These are phyloP conservation scores for Heliconius congener DNA, from an alignment of 1,140 invertebrate genomes.

Conservation along the genomic window DNA sequence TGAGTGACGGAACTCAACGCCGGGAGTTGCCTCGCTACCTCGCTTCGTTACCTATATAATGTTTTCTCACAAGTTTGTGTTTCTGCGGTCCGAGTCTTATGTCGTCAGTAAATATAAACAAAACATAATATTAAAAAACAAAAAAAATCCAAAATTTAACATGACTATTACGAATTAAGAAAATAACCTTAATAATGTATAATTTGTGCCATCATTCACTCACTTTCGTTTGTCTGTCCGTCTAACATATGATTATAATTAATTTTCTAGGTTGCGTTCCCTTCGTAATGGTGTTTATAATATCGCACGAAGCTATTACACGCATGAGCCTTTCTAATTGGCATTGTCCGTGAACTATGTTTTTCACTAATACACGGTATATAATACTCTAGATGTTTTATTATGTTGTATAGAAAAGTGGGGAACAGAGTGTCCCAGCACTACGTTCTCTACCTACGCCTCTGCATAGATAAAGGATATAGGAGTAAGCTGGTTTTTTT, in stretches of 20 bases:
- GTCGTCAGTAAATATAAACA: too few species aligned
- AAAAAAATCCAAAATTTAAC: background rate
- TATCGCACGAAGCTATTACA: slow-evolving; percentile 49
- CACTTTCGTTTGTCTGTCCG: slow-evolving; percentile 6
- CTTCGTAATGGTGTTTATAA: slow-evolving; percentile 46
- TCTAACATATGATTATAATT: slow-evolving; percentile 55
- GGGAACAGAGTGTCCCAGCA: too few species aligned
- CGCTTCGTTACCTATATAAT: too few species aligned
- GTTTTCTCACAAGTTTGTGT: too few species aligned
- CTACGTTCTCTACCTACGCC: too few species aligned
- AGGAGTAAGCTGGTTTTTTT: too few species aligned
- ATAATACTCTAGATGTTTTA: background rate
- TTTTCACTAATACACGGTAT: slow-evolving; percentile 12
- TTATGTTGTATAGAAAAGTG: too few species aligned
- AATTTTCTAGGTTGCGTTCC: slow-evolving; percentile 52
- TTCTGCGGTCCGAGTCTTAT: too few species aligned
- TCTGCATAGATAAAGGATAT: too few species aligned
- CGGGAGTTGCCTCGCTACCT: too few species aligned
- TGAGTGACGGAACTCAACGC: too few species aligned
- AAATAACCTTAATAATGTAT: background rate
- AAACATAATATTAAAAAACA: background rate
- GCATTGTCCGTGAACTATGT: slow-evolving; percentile 29
- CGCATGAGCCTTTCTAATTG: slow-evolving; percentile 46
- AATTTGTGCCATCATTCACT: slow-evolving; percentile 1
- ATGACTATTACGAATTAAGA: background rate